These are phyloP conservation scores for Cerastoderma edule DNA, from an alignment of 2,888 invertebrate genomes.

Conservation along the genomic window DNA sequence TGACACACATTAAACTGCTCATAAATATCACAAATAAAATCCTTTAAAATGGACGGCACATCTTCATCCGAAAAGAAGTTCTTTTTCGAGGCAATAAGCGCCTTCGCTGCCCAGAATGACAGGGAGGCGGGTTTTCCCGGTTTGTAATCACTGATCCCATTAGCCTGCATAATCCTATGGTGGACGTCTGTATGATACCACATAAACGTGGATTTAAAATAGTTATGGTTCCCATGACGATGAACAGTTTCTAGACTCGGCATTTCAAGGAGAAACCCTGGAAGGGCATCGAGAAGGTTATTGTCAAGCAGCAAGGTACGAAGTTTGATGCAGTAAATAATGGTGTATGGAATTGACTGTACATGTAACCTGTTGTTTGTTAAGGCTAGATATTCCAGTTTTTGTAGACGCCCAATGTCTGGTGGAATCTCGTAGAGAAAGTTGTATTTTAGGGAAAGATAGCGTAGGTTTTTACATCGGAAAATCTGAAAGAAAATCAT, in stretches of 20 bases:
- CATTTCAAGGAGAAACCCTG: constrained; percentile 84
- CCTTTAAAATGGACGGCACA: constrained; percentile 82
- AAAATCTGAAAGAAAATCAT: constrained; percentile 83
- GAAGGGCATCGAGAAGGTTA: constrained; percentile 84
- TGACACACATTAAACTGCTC: constrained; percentile 84
- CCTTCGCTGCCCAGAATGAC: constrained; percentile 83
- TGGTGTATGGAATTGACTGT: constrained; percentile 84
- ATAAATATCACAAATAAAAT: constrained; percentile 84
- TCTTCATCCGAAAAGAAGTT: constrained; percentile 82
- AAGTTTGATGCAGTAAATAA: constrained; percentile 83
- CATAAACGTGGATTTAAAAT: constrained; percentile 85
- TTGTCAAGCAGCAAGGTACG: constrained; percentile 84
- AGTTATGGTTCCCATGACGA: constrained; percentile 85
- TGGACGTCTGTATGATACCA: constrained; percentile 85
- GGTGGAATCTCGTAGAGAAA: constrained; percentile 83
- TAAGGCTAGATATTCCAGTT: constrained; percentile 83
- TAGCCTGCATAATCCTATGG: constrained; percentile 82
- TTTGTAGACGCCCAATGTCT: constrained; percentile 84
- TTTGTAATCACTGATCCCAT: constrained; percentile 61
- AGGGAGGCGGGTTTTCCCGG: constrained; percentile 69
- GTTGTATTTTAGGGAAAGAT: constrained; percentile 84
- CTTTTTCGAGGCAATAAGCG: constrained; percentile 82
- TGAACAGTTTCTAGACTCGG: constrained; percentile 84
- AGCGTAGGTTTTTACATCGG: constrained; percentile 82
- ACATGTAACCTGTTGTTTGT: constrained; percentile 85